These are phyloP conservation scores for Megaceryle maxima DNA, from an alignment of 2,113 vertebrate genomes.

Conservation along the genomic window DNA sequence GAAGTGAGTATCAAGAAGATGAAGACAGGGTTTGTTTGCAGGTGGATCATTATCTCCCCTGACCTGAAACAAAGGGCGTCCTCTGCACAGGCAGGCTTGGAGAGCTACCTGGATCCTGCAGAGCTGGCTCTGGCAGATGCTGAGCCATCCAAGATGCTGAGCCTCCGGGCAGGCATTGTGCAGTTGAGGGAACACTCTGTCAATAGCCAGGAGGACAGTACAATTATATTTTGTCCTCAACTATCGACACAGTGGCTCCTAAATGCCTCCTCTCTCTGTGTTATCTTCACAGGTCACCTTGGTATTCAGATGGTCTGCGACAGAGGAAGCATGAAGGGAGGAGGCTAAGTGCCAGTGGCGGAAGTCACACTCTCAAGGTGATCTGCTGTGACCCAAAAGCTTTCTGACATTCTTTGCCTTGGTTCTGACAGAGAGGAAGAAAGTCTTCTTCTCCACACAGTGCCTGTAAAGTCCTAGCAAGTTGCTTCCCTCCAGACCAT, in stretches of 20 bases:
- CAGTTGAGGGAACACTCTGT: constrained; percentile 64
- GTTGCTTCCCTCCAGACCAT: background rate
- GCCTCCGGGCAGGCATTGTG: background rate
- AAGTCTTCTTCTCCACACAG: constrained; percentile 45
- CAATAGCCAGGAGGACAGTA: constrained; percentile 63
- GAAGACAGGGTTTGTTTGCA: background rate
- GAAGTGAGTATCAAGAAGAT: background rate
- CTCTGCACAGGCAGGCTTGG: background rate
- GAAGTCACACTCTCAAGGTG: constrained; percentile 65
- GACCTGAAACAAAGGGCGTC: background rate
- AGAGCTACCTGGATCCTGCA: fast-evolving
- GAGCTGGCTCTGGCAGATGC: background rate
- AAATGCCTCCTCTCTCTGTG: constrained; percentile 70
- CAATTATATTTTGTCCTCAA: constrained; percentile 52
- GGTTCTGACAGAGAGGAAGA: constrained; percentile 28
- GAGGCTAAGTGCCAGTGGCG: constrained; percentile 67
- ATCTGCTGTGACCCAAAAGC: constrained; percentile 60
- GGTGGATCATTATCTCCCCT: background rate
- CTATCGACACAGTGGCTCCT: constrained; percentile 72
- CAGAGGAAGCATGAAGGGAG: constrained; percentile 68
- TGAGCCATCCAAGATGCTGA: background rate
- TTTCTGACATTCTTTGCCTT: constrained; percentile 53
- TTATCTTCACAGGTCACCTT: constrained; percentile 73
- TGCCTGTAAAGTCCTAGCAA: background rate
- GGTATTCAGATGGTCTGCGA: constrained; percentile 62